phyloP scores from a whole-genome alignment of 2,113 vertebrate species.

The cattle (Bos taurus) region ARS-UCD2.0 NC_037330.1:120356001-120356500 shows the following conservation, averaged over 20 bases:
- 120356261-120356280: fast-evolving
- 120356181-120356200: fast-evolving
- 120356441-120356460: fast-evolving
- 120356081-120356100: too few relatives aligned
- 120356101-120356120: too few relatives aligned
- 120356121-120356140: too few relatives aligned
- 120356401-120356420: not conserved
- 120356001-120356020: too few relatives aligned
- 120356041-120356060: too few relatives aligned
- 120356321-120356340: not conserved
- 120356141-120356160: too few relatives aligned
- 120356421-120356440: fast-evolving
- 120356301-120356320: fast-evolving
- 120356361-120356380: not conserved
- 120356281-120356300: fast-evolving
- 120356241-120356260: not conserved
- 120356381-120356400: not conserved
- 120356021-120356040: too few relatives aligned
- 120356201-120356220: not conserved
- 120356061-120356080: too few relatives aligned
- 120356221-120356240: too few relatives aligned
- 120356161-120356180: too few relatives aligned
- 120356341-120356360: not conserved
- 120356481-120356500: not conserved
- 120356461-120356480: fast-evolving